phyloP scores from a whole-genome alignment of 2,797 vertebrate species.

The Chanos chanos region DNA sequence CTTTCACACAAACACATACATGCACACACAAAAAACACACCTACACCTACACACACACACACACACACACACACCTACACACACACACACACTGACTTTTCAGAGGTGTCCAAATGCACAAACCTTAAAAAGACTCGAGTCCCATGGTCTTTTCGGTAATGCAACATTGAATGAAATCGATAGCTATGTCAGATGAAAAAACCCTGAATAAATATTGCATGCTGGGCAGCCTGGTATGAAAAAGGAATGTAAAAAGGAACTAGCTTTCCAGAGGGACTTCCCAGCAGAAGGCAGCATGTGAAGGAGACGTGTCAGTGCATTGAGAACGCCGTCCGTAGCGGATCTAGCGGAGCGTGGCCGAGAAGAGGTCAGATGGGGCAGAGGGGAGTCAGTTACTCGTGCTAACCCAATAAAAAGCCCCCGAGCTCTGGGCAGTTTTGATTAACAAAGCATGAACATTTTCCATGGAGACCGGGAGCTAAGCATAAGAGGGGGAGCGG shows the following conservation, averaged over 20 bases:
- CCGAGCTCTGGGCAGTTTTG: slow-evolving; percentile 65
- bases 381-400: slow-evolving; percentile 30
- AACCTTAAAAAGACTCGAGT: slow-evolving; percentile 22
- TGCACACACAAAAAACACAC: too few relatives aligned
- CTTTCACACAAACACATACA: too few relatives aligned
- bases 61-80: background rate
- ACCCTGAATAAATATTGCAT: slow-evolving; percentile 55
- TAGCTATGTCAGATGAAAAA: slow-evolving; percentile 32
- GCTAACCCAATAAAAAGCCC: slow-evolving; percentile 48
- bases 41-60: slow-evolving; percentile 6
- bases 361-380: slow-evolving; percentile 23
- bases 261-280: slow-evolving; percentile 17
- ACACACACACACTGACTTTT: background rate
- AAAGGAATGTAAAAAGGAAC: slow-evolving; percentile 44
- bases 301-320: slow-evolving; percentile 23
- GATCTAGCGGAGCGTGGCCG: slow-evolving; percentile 13
- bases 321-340: slow-evolving; percentile 9
- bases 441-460: slow-evolving; percentile 64
- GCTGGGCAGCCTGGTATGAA: slow-evolving; percentile 51
- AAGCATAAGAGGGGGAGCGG: slow-evolving; percentile 49
- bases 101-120: slow-evolving; percentile 14
- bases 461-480: slow-evolving; percentile 59
- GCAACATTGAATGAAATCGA: slow-evolving; percentile 35
- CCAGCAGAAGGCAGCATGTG: slow-evolving; percentile 21
- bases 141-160: slow-evolving; percentile 17